Base-by-base conservation (phyloP, 1,140 invertebrate species). In the Drosophila pectinifera region DNA sequence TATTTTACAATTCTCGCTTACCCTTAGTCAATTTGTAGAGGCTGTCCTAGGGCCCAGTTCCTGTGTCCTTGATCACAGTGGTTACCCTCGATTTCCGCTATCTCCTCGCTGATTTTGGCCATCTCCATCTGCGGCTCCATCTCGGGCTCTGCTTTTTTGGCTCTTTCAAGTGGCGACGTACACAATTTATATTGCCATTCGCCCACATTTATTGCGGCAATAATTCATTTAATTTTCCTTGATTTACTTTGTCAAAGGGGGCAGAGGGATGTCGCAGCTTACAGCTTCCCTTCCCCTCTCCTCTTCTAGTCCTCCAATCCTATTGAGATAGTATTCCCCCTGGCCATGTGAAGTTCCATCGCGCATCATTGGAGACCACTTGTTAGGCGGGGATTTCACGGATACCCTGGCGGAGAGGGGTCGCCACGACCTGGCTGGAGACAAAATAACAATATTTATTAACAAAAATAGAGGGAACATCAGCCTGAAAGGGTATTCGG, bases 221-320 rank as follows among this genome's bases (percentile, higher is more conserved):
- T 88, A 88, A 88, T 88, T 88, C 83, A 89, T 89, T 89, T 89
- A 88, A 88, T 88, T 88, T 89, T 78, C 64, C 76, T 73, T 89
- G 83, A 88, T 88, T 88, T 88, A 88, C 84, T 88, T 82, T 82
- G 78, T 80, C 81, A 85, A 77, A 56, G 46, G 48, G 79, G 62
- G 65, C 24, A 20, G 24, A 38, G 43, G 34, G 10, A 10, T 34
- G 34, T 22, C 43, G 11, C 42, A 31, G 8, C 28, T 31, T 2
- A 11, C 42, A 31, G 10, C 28, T 31, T 8, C 28, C 3, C 14
- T 1, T 16, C n/a, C n/a, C n/a, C n/a, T 28, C 10, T 38, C 14
- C 11, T 26, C 5, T 13, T 14, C 36, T 34, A 18, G 38, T n/a
- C 14, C n/a, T 31, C 1, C 28, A 38, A 42, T 41, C 53, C 22